These are phyloP conservation scores for Elgaria multicarinata DNA, from an alignment of 2,113 vertebrate species.

Conservation along the genomic window DNA sequence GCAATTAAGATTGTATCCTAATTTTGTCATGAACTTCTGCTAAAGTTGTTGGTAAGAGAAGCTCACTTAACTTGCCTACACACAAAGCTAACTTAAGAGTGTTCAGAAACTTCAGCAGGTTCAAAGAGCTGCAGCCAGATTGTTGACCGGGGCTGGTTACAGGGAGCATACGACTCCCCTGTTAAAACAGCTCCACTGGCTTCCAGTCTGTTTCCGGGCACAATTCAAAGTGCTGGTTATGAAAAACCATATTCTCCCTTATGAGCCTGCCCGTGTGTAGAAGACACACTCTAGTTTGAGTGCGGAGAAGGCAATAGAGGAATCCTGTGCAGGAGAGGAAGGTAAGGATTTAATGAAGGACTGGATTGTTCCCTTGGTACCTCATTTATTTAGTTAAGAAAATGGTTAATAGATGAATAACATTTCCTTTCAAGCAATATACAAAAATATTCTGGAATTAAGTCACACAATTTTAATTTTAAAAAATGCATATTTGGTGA, in stretches of 20 bases:
- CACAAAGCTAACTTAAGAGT: background rate
- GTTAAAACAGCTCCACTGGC: too few relatives aligned
- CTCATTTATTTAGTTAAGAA: background rate
- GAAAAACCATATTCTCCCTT: too few relatives aligned
- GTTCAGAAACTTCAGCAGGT: too few relatives aligned
- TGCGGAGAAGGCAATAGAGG: background rate
- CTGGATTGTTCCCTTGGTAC: background rate
- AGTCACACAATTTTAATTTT: slow-evolving; percentile 35
- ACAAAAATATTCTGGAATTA: slow-evolving; percentile 31
- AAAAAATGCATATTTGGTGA: slow-evolving; percentile 60
- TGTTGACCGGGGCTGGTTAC: too few relatives aligned
- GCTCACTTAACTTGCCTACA: background rate
- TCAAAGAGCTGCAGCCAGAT: too few relatives aligned
- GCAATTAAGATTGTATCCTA: too few relatives aligned
- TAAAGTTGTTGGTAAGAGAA: background rate
- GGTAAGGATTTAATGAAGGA: background rate
- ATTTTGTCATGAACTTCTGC: too few relatives aligned
- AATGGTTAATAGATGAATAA: background rate
- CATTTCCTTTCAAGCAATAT: slow-evolving; percentile 42
- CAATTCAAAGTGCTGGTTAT: too few relatives aligned
- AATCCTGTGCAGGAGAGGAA: background rate
- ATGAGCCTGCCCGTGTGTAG: too few relatives aligned
- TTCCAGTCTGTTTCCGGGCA: too few relatives aligned
- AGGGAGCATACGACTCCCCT: too few relatives aligned
- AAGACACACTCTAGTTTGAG: background rate